Base-by-base conservation (phyloP, 2,888 invertebrate genomes). In the Ennomos erosarius region DNA sequence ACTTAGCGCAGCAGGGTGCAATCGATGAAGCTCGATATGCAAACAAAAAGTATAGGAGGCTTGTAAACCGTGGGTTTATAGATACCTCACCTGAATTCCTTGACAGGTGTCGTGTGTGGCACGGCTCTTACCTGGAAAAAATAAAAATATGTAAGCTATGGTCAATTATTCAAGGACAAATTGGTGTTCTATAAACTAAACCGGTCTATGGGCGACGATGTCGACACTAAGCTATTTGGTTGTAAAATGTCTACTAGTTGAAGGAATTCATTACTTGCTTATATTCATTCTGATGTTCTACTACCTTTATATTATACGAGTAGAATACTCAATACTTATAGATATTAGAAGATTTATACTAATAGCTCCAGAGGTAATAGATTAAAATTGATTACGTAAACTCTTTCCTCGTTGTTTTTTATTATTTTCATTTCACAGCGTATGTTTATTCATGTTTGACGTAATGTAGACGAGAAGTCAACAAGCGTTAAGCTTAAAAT, bases 111-210 rank as follows among this genome's bases (percentile, higher is more conserved):
- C 73, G 78, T 81, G 79, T 78, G 79, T 78, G 78, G 76, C 64
- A 71, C 67, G 43, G 46, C 59, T 65, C 85, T 84, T 87, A 87
- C 87, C 87, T 87, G 85, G 65, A 73, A 78, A 76, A 62, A 76
- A 72, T 76, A 74, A 73, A 74, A 67, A 72, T 63, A 34, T 64
- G 54, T 64, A 50, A 68, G 50, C 58, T 78, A 80, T 73, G 69
- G 71, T 68, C 74, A 77, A 78, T 79, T 74, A 78, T 72, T 75
- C 71, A 74, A 75, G 73, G 74, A 74, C 73, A 74, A 76, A 75
- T 75, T 76, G 72, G 55, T 51, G 49, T 11, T 37, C 13, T 58
- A 49, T 62, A 64, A 55, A 63, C 33, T 11, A 44, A 46, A 55
- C 63, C 55, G 65, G 58, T 56, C 42, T 26, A 12, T n/a, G 36